Base-by-base conservation (phyloP, 1,140 invertebrate species). In the Zelostemma sp. region DNA sequence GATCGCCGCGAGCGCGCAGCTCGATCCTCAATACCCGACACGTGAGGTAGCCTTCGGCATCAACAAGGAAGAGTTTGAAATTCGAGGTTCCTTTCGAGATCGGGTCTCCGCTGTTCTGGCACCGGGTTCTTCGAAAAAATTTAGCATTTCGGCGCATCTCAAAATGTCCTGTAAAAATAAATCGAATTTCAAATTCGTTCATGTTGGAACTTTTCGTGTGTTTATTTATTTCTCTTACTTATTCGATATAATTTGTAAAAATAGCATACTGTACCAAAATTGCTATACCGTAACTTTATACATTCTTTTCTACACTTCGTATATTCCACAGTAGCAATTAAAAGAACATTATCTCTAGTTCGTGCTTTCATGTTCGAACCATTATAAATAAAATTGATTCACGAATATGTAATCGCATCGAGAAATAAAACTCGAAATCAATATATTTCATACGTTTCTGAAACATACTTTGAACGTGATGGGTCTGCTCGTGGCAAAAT, bases 181-280 rank as follows among this genome's bases (percentile, higher is more conserved):
- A 38, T 6, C n/a, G n/a, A 40, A 14, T 28, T 28, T 4, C 3
- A 4, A 4, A 28, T 28, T 8, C 8, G 6, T 48, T 48, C 19
- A 21, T 60, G 41, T 63, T 69, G 65, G 60, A 75, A 73, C 65
- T 67, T 68, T 69, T 65, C 33, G 48, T 62, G 48, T 62, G 35
- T 69, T 72, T 73, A 73, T 78, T 81, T 76, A 80, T 80, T 79
- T 74, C 51, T 72, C 68, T 77, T 69, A 67, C 71, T 80, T 81
- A 80, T 75, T 77, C 54, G 72, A 75, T 82, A 83, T 77, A 81
- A 75, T 78, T 81, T 83, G 78, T 81, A 83, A 81, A 83, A 81
- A 83, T 83, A 83, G 74, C 68, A 81, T 80, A 82, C 76, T 75
- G 79, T 83, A 82, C 75, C 74, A 81, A 82, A 80, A 80, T 76